These are phyloP conservation scores for Formica exsecta DNA, from an alignment of 1,140 invertebrate species.

Conservation along the genomic window DNA sequence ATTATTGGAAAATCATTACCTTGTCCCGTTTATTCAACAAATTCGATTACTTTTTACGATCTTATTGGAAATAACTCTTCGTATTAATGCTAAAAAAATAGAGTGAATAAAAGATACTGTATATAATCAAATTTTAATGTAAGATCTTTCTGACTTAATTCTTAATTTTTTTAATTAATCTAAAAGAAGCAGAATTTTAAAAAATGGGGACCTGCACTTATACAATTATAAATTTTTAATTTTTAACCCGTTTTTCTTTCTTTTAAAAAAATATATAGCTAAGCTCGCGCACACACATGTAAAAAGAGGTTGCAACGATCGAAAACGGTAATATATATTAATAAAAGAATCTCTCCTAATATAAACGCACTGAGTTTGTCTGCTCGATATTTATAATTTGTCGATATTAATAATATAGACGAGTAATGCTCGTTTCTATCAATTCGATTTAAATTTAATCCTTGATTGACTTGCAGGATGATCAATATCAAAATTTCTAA, in stretches of 20 bases:
- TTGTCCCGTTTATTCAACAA: neutral
- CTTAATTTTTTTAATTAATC: neutral
- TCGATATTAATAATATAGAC: too few relatives aligned
- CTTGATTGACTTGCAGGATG: too few relatives aligned
- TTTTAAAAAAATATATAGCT: neutral
- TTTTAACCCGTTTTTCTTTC: neutral
- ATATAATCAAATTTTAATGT: neutral
- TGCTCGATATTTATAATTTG: neutral
- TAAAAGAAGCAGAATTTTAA: neutral
- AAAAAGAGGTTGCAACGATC: neutral
- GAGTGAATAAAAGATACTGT: neutral
- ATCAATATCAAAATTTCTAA: too few relatives aligned
- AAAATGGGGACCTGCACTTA: neutral
- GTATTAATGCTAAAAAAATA: neutral
- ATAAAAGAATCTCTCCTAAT: neutral
- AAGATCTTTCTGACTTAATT: neutral
- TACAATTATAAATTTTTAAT: neutral
- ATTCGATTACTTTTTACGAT: neutral
- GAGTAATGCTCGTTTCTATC: too few relatives aligned
- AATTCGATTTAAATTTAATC: too few relatives aligned
- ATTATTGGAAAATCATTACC: constrained; percentile 14
- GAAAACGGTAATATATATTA: neutral
- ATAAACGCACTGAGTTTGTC: neutral
- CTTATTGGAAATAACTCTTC: constrained; percentile 14
- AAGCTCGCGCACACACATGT: too few relatives aligned